A percentile compares a stretch with the other conserved stretches of the same genome.
phyloP scores from a whole-genome alignment of 2,797 vertebrate genomes.

The Leucoraja ocellata region DNA sequence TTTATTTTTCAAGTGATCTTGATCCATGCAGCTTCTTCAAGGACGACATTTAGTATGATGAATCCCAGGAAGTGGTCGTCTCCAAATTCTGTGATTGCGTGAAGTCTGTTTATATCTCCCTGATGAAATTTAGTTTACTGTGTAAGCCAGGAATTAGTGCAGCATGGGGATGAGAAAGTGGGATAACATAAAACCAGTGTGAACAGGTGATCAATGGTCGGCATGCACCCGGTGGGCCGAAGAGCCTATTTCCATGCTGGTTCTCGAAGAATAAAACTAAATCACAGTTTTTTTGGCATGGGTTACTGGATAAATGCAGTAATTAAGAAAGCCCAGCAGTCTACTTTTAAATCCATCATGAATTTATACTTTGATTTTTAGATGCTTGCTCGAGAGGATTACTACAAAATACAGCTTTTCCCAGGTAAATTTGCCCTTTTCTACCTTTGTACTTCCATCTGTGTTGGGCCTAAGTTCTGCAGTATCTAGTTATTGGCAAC shows the following conservation, averaged over 20 bases:
- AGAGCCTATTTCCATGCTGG: no score
- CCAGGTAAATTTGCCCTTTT: background rate
- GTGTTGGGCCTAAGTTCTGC: background rate
- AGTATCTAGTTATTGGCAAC: background rate
- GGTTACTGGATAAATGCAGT: background rate
- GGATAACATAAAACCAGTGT: no score
- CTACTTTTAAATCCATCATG: background rate
- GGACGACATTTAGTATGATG: background rate
- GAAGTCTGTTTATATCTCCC: background rate
- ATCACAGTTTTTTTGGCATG: background rate
- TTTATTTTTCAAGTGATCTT: background rate
- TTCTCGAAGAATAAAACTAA: no score
- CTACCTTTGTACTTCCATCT: background rate
- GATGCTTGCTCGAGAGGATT: background rate
- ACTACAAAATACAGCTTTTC: background rate
- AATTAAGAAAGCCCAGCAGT: background rate
- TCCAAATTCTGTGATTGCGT: no score
- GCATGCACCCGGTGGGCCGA: no score
- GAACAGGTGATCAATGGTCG: no score
- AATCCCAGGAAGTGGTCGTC: background rate
- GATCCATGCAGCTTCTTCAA: background rate
- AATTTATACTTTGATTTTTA: background rate
- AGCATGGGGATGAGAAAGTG: no score
- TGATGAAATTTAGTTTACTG: background rate
- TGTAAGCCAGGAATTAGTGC: background rate